Evolutionary conservation across 2,113 vertebrate genomes (phyloP), one percentile per base, ranked within the genome.

Genomic region (Notarius lentiginosus): DNA sequence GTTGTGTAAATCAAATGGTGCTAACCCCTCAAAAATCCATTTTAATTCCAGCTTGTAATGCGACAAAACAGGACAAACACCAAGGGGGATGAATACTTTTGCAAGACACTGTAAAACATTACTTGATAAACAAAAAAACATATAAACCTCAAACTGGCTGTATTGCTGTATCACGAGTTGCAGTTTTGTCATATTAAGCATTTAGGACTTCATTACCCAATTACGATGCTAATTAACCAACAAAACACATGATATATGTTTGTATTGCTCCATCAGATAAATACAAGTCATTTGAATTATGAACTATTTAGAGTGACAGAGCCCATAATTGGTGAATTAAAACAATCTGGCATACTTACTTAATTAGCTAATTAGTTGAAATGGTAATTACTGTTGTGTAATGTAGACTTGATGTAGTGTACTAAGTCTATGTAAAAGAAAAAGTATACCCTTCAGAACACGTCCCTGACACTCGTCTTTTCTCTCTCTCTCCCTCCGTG

Each of bases 401-500:
- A 8, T 0, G 1, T 47, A 73, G 34, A 47, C 15, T 17, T 47
- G 27, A 41, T 20, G 34, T 24, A 24, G 22, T 20, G 34, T 24
- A 24, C 22, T 47, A 22, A 73, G 17, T 53, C 47, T 76, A 76
- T 76, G 73, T 49, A 22, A 10, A 73, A 75, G 17, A 34, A 34
- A 11, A 34, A 70, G 7, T n/a, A 2, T 56, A 79, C 17, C 12
- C 20, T 79, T 79, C 27, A 11, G 7, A 60, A 58, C 77, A 60
- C 4, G 17, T 86, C 47, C 58, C 72, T 88, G 55, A 85, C 49
- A 0, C 27, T 22, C 1, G 58, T 11, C 72, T 84, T 65, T 73
- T 65, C 41, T 80, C 63, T 22, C 76, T 66, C 22, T 61, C 77
- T 58, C 63, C 72, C 55, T 75, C 85, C 96, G 34, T 84, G 9